Conservation (phyloP, 2,113 vertebrate genomes). For the Neofelis nebulosa region DNA sequence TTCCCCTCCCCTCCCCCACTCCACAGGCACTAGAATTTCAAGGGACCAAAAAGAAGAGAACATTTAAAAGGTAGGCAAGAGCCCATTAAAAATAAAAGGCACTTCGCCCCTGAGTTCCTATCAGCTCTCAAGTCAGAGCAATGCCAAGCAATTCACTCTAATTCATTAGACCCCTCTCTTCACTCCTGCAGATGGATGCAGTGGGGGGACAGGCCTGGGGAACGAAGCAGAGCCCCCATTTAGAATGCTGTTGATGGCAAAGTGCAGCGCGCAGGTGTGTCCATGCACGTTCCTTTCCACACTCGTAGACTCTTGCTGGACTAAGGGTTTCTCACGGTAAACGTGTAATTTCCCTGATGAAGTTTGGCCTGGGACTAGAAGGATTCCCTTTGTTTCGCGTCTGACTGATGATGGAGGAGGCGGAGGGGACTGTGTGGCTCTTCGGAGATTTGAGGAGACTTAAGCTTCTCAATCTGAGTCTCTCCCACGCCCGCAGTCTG, state of each 20-base stretch:
- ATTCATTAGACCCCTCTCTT: constrained; percentile 5
- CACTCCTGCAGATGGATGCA: background rate
- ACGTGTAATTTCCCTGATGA: background rate
- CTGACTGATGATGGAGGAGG: background rate
- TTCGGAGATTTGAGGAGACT: constrained; percentile 51
- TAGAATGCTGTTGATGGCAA: background rate
- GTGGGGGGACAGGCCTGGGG: background rate
- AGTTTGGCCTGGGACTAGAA: background rate
- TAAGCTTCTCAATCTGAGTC: constrained; percentile 46
- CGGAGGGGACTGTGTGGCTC: background rate
- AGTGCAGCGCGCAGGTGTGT: background rate
- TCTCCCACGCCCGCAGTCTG: constrained; percentile 58
- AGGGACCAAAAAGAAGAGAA: constrained; percentile 68
- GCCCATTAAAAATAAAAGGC: constrained; percentile 65
- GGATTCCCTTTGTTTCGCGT: constrained; percentile 9
- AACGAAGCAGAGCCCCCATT: background rate
- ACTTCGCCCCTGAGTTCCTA: constrained; percentile 56
- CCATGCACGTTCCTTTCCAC: background rate
- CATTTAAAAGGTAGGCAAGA: background rate
- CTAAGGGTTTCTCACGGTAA: constrained; percentile 1
- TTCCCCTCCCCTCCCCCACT: background rate
- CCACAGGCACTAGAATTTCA: constrained; percentile 73
- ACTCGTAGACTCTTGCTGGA: background rate
- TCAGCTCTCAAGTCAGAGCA: constrained; percentile 32
- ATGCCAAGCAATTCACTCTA: constrained; percentile 46